These are phyloP conservation scores for Trypoxylus dichotomus DNA, from an alignment of 1,140 invertebrate species.

Conservation along the genomic window DNA sequence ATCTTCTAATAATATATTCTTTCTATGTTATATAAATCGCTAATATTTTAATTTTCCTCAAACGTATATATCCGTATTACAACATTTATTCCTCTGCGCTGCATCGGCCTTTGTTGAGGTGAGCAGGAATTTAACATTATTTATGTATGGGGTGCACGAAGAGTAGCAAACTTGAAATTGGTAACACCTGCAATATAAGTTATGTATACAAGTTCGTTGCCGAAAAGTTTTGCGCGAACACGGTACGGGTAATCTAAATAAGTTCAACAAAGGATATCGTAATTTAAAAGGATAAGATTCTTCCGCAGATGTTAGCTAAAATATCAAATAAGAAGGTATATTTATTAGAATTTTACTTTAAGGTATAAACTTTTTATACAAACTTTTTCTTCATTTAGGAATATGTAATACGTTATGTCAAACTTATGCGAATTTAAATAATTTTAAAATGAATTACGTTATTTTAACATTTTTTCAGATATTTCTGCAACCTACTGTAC, in stretches of 20 bases:
- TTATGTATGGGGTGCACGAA: conserved; percentile 3
- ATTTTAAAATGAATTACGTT: too few species aligned
- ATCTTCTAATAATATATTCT: too few species aligned
- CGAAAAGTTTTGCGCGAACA: not conserved
- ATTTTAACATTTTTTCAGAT: too few species aligned
- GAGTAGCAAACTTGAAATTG: conserved; percentile 12
- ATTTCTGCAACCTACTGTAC: too few species aligned
- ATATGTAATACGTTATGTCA: too few species aligned
- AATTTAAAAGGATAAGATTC: not conserved
- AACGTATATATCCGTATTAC: too few species aligned
- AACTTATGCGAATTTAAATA: too few species aligned
- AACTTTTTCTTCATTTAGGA: too few species aligned
- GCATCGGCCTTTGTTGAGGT: not conserved
- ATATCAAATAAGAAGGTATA: not conserved
- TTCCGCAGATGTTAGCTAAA: not conserved
- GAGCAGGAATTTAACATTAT: not conserved
- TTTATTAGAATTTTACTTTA: too few species aligned
- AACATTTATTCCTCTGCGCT: not conserved
- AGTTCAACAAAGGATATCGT: conserved; percentile 2
- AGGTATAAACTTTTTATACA: too few species aligned
- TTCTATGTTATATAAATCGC: too few species aligned
- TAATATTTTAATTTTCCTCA: too few species aligned
- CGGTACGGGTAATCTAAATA: not conserved
- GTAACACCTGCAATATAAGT: conserved; percentile 22
- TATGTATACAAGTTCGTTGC: conserved; percentile 19